Percentiles rank a stretch among this genome's conserved stretches.
Evolutionary conservation across 2,888 invertebrate species (phyloP).

Genomic region (Deilephila porcellus): DNA sequence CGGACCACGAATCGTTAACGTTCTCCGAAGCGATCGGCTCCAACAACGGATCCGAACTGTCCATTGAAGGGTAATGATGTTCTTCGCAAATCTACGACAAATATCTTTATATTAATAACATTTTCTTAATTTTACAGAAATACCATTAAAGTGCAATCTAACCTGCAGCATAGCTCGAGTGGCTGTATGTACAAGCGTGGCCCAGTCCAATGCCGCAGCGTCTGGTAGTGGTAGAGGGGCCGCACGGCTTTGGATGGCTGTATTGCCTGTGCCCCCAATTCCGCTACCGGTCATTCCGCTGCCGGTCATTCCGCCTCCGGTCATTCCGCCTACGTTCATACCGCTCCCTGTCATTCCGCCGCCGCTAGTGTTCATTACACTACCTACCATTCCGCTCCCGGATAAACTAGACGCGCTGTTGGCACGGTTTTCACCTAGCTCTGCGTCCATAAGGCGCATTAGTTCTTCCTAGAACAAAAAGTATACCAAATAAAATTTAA

Average conservation of each 20-base stretch:
- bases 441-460: slow-evolving; percentile 94
- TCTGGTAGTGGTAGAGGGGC: slow-evolving; percentile 86
- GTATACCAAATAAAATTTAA: background rate
- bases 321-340: background rate
- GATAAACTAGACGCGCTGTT: slow-evolving; percentile 69
- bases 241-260: slow-evolving; percentile 56
- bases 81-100: slow-evolving; percentile 76
- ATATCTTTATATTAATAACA: background rate
- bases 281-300: background rate
- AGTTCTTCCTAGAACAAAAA: slow-evolving; percentile 88
- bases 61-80: slow-evolving; percentile 80
- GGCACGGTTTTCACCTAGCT: slow-evolving; percentile 77
- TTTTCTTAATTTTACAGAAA: background rate
- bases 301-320: background rate
- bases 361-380: background rate
- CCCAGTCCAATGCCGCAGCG: slow-evolving; percentile 91
- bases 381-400: background rate
- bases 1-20: slow-evolving; percentile 70
- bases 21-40: slow-evolving; percentile 65
- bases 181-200: slow-evolving; percentile 91
- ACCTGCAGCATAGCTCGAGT: slow-evolving; percentile 89
- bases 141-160: slow-evolving; percentile 20
- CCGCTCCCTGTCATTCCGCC: background rate
- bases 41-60: slow-evolving; percentile 68
- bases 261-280: slow-evolving; percentile 84